Base-by-base conservation (phyloP, 2,113 vertebrate genomes). In the Cynocephalus volans region DNA sequence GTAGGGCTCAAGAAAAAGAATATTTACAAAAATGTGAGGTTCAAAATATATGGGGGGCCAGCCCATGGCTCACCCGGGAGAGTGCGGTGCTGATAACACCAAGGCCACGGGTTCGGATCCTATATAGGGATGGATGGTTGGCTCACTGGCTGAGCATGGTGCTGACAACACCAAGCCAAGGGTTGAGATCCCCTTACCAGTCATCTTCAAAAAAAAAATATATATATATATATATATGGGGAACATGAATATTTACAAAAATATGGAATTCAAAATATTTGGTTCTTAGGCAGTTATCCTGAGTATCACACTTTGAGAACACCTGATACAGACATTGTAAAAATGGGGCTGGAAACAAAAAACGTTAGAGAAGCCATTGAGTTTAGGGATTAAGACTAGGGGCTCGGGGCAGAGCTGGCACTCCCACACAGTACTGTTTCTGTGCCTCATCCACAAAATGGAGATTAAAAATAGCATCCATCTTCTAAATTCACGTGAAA, bases 1-100 rank as follows among this genome's bases (percentile, higher is more conserved):
- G 54, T 18, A 81, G 28, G 70, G 31, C 19, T 8, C 28, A 88
- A n/a, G 28, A 93, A 87, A 14, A 82, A 56, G 60, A 65, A 70
- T 90, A 58, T 65, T 90, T 83, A 84, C 26, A 91, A 94, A 90
- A 92, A 79, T 21, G 45, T 56, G 4, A 36, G n/a, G 33, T 90
- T 90, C 73, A 45, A 80, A 89, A 65, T 45, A 72, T 41, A 77
- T 93, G 54, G 28, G 41, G 41, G 41, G 41, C 41, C 41, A 4
- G 41, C 41, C 41, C 41, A 41, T 41, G 41, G 41, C 41, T 41
- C 41, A 41, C 41, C 4, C 41, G 41, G 41, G 41, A 41, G 41
- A 41, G 41, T 41, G 41, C 41, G 41, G 41, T 41, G 41, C 41
- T 41, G 41, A 41, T 41, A 41, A 41, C 41, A 41, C 41, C 41